Evolutionary conservation across 92 coral and sea anemone genomes (phyloP), one percentile per base, ranked within the genome.

Genomic region (Phenganax marumi): DNA sequence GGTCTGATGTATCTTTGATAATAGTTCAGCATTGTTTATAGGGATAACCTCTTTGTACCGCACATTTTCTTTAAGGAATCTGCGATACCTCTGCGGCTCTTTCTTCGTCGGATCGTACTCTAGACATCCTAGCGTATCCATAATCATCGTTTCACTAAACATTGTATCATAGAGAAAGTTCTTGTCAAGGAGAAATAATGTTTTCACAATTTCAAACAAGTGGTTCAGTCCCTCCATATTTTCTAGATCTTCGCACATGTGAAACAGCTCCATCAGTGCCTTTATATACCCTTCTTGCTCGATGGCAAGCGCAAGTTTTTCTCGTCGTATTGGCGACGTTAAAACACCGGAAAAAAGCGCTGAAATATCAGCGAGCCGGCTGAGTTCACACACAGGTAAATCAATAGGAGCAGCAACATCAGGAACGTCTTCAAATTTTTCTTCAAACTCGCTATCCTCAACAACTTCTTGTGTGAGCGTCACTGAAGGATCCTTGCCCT

Each of bases 401-500:
- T 96, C 99, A 23, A 96, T 89, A 65, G 99, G 97, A 58, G 97
- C 99, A 13, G 99, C 91, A 50, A 93, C 84, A 84, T 96, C 99
- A 68, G 93, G 69, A 53, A 96, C 99, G 73, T 96, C 99, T 66
- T 96, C 99, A 86, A 96, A 96, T 79, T 97, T 85, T 61, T 96
- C 97, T 64, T 96, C 99, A 14, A 93, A 91, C 22, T 96, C 99
- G 61, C 89, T 97, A 76, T 96, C 99, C 46, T 96, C 99, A 25
- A 91, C 94, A 33, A 96, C 88, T 26, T 96, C 99, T 86, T 96
- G 99, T 3, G 99, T 96, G 12, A 96, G 85, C 33, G 92, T 96
- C 54, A 92, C 97, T 18, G 99, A 96, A 7, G 99, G 99, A 71
- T 96, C 99, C 87, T 92, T 96, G 47, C 99, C 99, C 91, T 96